phyloP scores from a whole-genome alignment of 2,888 invertebrate genomes.

The Xylocampa areola region DNA sequence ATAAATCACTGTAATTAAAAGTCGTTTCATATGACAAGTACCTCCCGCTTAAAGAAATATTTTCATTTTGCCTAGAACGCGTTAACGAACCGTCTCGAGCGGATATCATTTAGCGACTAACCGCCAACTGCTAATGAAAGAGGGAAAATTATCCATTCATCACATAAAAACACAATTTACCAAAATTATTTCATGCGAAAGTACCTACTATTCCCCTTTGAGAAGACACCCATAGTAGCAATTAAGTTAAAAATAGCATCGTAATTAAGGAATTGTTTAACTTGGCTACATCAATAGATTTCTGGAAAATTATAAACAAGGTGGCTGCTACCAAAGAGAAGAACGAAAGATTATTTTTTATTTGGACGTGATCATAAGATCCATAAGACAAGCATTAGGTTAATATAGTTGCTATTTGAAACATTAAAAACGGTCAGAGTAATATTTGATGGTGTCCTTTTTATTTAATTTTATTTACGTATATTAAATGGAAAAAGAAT shows the following conservation, averaged over 20 bases:
- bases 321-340: too few relatives aligned
- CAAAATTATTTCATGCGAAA: conserved; percentile 4
- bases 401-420: too few relatives aligned
- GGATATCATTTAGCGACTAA: conserved; percentile 52
- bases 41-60: conserved; percentile 25
- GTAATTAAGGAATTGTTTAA: conserved; percentile 3
- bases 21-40: conserved; percentile 34
- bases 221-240: neutral
- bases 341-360: too few relatives aligned
- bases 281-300: conserved; percentile 2
- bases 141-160: conserved; percentile 57
- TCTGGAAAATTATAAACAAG: too few relatives aligned
- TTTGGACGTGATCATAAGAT: too few relatives aligned
- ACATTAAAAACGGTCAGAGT: too few relatives aligned
- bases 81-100: conserved; percentile 53
- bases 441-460: too few relatives aligned
- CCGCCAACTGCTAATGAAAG: conserved; percentile 63
- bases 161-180: conserved; percentile 27
- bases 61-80: conserved; percentile 39
- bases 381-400: too few relatives aligned
- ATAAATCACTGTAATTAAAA: conserved; percentile 47
- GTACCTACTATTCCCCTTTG: conserved; percentile 7
- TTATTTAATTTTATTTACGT: too few relatives aligned
- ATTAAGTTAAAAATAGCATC: conserved; percentile 6
- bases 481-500: too few relatives aligned